Evolutionary conservation across 2,113 vertebrate species (phyloP), one percentile per base, ranked within the genome.

Genomic region (Ctenomys sociabilis): DNA sequence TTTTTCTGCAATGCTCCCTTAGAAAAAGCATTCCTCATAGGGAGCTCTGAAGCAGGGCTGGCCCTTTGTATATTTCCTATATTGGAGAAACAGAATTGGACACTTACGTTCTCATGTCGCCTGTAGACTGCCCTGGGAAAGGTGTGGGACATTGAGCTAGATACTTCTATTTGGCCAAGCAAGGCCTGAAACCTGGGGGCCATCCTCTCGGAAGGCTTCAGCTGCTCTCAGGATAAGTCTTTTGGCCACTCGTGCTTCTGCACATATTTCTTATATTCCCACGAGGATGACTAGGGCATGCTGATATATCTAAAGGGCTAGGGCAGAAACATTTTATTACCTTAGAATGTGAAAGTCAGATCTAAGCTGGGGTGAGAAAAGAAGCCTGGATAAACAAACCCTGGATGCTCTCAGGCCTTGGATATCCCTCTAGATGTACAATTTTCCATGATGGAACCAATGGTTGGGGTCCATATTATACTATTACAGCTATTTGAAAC

Each of bases 71-170:
- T 54, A 11, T 12, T 8, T 32, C 45, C 24, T 11, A 66, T 2
- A 28, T 1, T 52, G 54, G 72, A n/a, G 28, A 40, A 7, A 68
- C 5, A 5, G 8, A 3, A 14, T 5, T 5, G 80, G 88, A 9
- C 3, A 45, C 61, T 59, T 40, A 13, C 26, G 3, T 0, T 2
- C 1, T 10, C 3, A 16, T 2, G 40, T 28, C 54, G 26, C 49
- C 63, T 9, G 3, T 35, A 7, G n/a, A 70, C 19, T 26, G 0
- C 43, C 11, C 22, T 83, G 22, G 7, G 17, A 78, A 85, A 54
- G 11, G 1, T 19, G 2, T 72, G 28, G 28, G 54, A 28, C 57
- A 6, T 70, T 85, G 49, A 32, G 3, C 8, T 68, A 84, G 37
- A 68, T 37, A n/a, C 28, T 93, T 85, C 21, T 82, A 28, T 83